Base-by-base conservation (phyloP, 2,888 invertebrate genomes). In the Tetragnatha montana region DNA sequence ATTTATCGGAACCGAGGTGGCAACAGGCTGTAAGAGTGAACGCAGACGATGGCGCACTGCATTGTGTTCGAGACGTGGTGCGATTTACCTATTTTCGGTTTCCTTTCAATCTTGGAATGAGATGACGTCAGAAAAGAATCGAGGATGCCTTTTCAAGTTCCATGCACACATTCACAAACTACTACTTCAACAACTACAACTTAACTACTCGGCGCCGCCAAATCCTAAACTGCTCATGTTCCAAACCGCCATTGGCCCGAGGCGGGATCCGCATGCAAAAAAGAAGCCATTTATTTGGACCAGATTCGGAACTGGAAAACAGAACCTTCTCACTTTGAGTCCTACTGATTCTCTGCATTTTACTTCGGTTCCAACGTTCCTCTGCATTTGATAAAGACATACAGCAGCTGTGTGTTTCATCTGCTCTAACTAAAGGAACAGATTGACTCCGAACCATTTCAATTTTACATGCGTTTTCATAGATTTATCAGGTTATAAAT, bases 131-230 rank as follows among this genome's bases (percentile, higher is more conserved):
- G 68, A 81, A 50, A 68, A 84, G 71, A 78, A 89, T 85, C 89
- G 78, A 89, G 85, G 89, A 86, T 90, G 89, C 89, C 89, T 90
- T 90, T 79, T 87, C 87, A 90, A 90, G 89, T 90, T 90, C 89
- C 89, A 90, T 90, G 89, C 89, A 82, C 86, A 85, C 69, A 81
- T 74, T 73, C 85, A 83, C 71, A 85, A 85, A 89, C 84, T 80
- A 75, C 80, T 79, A 49, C 17, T 83, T 47, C 74, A 74, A 71
- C 75, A 71, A 81, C 81, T 79, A 35, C 71, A 22, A 73, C 83
- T 84, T 85, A 82, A 88, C 71, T 79, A 81, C 75, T 84, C 85
- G 85, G 89, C 69, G 89, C 89, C 89, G 76, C 89, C 89, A 89
- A 76, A 89, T 89, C 89, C 89, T 89, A 89, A 70, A 85, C 71